These are phyloP conservation scores for Isoperla grammatica DNA, from an alignment of 2,888 invertebrate species.

Conservation along the genomic window DNA sequence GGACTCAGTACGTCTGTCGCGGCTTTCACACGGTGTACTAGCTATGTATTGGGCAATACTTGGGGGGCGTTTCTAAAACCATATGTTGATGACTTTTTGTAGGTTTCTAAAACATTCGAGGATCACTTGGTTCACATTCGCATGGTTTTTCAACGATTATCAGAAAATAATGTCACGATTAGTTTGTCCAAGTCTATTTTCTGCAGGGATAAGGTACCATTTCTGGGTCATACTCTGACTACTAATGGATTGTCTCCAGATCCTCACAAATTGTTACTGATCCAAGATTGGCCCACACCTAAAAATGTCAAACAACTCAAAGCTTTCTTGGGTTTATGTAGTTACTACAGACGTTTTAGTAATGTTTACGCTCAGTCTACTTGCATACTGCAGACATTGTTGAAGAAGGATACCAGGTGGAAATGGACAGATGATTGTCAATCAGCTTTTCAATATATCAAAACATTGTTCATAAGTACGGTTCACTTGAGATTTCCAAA, in stretches of 20 bases:
- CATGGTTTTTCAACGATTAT: background rate
- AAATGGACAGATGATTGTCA: slow-evolving; percentile 5
- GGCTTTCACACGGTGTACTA: background rate
- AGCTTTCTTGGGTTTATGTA: background rate
- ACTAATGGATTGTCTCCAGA: background rate
- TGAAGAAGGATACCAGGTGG: background rate
- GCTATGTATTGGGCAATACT: background rate
- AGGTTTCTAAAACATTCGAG: background rate
- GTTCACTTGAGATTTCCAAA: background rate
- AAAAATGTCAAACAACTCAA: slow-evolving; percentile 3
- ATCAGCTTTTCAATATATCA: background rate
- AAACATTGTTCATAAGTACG: background rate
- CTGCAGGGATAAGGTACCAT: background rate
- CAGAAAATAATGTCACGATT: slow-evolving; percentile 1
- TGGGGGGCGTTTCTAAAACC: background rate
- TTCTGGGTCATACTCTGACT: slow-evolving; percentile 5
- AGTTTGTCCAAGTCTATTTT: slow-evolving; percentile 10
- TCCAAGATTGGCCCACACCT: slow-evolving; percentile 1
- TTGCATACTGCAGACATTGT: background rate
- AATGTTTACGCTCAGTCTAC: background rate
- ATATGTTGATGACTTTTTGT: slow-evolving; percentile 9
- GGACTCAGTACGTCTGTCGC: background rate
- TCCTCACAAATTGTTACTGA: background rate
- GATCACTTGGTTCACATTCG: slow-evolving; percentile 1
- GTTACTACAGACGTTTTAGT: background rate